Conservation (phyloP, 2,113 vertebrate species). For the Pomatorhinus ruficollis region DNA sequence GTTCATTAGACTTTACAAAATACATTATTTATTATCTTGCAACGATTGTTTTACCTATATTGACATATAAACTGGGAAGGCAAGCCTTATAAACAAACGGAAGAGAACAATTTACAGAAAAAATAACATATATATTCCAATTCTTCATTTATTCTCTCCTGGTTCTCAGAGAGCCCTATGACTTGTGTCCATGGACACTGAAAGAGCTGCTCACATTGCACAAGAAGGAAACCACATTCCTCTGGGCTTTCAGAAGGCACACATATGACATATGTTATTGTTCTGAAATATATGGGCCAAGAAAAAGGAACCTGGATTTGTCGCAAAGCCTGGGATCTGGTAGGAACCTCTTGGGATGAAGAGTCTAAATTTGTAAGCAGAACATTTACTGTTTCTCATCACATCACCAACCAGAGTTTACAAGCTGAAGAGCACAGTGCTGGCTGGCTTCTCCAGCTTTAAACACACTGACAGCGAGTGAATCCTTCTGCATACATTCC, state of each 20-base stretch:
- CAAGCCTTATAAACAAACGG: not conserved
- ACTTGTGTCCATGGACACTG: not conserved
- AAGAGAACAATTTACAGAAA: not conserved
- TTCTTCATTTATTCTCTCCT: not conserved
- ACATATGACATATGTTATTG: not conserved
- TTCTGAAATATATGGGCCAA: not conserved
- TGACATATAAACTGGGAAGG: not conserved
- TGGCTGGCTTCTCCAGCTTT: not conserved
- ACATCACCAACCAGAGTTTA: not conserved
- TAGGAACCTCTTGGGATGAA: constrained; percentile 22
- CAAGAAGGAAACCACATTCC: not conserved
- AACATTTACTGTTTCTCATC: constrained; percentile 39
- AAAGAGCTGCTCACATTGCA: not conserved
- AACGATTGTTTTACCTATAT: not conserved
- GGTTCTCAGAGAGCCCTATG: not conserved
- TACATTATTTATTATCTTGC: not conserved
- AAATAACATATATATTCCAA: not conserved
- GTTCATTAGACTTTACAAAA: not conserved
- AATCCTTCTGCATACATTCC: not conserved
- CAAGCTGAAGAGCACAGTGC: not conserved
- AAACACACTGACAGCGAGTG: not conserved
- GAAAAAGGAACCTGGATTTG: not conserved
- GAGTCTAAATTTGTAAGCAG: constrained; percentile 25
- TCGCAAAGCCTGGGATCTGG: not conserved
- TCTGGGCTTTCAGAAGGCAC: not conserved